Evolutionary conservation across 1,140 invertebrate species (phyloP).

Genomic region (Anastrepha ludens): DNA sequence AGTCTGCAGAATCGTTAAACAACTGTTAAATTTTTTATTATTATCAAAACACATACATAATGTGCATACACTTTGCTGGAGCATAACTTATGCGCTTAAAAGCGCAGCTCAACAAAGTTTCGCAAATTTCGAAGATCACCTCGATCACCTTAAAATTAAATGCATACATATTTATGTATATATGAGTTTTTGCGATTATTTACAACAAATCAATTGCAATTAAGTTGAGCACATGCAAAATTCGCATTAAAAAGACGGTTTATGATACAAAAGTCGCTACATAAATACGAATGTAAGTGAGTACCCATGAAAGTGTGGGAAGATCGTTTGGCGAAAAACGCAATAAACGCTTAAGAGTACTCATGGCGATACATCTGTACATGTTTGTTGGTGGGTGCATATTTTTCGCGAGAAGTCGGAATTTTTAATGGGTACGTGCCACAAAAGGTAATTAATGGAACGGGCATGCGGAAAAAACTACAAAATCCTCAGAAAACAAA

Average conservation of each 20-base stretch:
- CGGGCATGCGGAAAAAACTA: not conserved
- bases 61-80: not conserved
- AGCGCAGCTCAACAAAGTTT: not conserved
- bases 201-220: conserved; percentile 52
- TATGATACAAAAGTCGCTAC: not conserved
- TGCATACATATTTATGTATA: not conserved
- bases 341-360: conserved; percentile 25
- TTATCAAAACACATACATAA: too few species aligned
- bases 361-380: not conserved
- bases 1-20: too few species aligned
- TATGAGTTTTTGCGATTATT: not conserved
- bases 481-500: not conserved
- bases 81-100: conserved; percentile 35
- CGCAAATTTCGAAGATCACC: conserved; percentile 26
- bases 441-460: conserved; percentile 52
- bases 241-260: conserved; percentile 41
- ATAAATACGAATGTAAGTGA: not conserved
- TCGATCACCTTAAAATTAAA: conserved; percentile 12
- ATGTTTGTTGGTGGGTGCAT: not conserved
- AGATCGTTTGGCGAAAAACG: conserved; percentile 9
- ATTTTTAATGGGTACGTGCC: conserved; percentile 51
- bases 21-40: too few species aligned
- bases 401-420: conserved; percentile 41
- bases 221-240: conserved; percentile 39
- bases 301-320: conserved; percentile 12